Conservation (phyloP, 2,797 vertebrate genomes). For the Ctenochaetus hawaiiensis region DNA sequence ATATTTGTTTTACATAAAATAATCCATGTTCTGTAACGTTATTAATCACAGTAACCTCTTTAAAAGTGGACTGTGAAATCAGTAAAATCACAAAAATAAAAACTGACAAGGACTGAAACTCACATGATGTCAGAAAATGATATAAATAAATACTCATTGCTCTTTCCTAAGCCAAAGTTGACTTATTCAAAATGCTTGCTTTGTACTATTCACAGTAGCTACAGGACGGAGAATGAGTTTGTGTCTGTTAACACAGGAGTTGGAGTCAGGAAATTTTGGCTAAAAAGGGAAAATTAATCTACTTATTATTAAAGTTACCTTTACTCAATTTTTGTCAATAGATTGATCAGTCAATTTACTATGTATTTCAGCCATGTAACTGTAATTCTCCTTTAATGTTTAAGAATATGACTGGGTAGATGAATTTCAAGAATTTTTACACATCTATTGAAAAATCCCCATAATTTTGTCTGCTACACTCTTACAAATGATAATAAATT, state of each 20-base stretch:
- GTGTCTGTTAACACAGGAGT: background rate
- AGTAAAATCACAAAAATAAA: background rate
- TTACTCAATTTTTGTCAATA: background rate
- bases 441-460: background rate
- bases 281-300: background rate
- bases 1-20: no score
- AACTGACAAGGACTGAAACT: background rate
- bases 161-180: background rate
- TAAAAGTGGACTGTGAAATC: constrained; percentile 1
- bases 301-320: no score
- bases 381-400: background rate
- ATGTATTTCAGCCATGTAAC: background rate
- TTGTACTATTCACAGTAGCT: background rate
- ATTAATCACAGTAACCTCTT: background rate
- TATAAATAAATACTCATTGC: background rate
- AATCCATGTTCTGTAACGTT: background rate
- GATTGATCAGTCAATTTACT: background rate
- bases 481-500: background rate
- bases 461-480: background rate
- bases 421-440: background rate
- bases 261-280: background rate
- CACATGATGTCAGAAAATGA: background rate
- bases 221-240: no score
- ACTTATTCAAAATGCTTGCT: background rate
- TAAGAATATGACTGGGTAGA: no score